Evolutionary conservation across 1,140 invertebrate species (phyloP).

Genomic region (Scaptomyza graminum): DNA sequence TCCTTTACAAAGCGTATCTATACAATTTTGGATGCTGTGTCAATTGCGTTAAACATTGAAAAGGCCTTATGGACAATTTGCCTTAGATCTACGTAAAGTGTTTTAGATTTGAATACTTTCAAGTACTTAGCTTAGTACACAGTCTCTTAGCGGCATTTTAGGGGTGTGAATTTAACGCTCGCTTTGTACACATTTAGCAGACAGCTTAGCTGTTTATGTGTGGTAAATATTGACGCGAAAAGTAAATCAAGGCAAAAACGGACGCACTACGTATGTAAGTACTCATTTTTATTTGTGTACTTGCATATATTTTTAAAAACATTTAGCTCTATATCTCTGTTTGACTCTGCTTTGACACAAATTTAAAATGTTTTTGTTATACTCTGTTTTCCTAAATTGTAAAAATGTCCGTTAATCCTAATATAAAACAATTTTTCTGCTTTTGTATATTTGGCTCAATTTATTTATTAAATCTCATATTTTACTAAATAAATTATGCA

Average conservation of each 20-base stretch:
- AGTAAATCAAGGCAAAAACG: constrained; percentile 56
- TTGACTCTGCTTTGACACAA: constrained; percentile 30
- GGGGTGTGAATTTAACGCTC: constrained; percentile 65
- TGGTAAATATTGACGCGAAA: constrained; percentile 47
- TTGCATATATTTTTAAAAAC: constrained; percentile 23
- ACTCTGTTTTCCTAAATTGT: background rate
- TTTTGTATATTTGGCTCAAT: too few species aligned
- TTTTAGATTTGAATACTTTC: constrained; percentile 45
- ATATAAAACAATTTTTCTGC: too few species aligned
- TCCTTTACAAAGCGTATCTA: constrained; percentile 4
- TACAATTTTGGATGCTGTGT: constrained; percentile 43
- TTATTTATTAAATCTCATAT: too few species aligned
- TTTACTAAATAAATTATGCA: too few species aligned
- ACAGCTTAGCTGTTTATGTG: constrained; percentile 21
- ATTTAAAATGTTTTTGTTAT: constrained; percentile 38
- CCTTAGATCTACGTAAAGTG: constrained; percentile 44
- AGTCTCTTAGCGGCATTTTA: constrained; percentile 54
- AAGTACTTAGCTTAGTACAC: constrained; percentile 36
- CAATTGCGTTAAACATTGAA: constrained; percentile 34
- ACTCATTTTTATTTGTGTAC: constrained; percentile 8
- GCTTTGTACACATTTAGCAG: constrained; percentile 23
- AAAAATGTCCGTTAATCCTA: too few species aligned
- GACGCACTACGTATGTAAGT: constrained; percentile 23
- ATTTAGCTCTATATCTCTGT: constrained; percentile 13
- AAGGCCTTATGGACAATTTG: constrained; percentile 46